These are phyloP conservation scores for Gobio occitaniae DNA, from an alignment of 2,797 vertebrate genomes.

Conservation along the genomic window DNA sequence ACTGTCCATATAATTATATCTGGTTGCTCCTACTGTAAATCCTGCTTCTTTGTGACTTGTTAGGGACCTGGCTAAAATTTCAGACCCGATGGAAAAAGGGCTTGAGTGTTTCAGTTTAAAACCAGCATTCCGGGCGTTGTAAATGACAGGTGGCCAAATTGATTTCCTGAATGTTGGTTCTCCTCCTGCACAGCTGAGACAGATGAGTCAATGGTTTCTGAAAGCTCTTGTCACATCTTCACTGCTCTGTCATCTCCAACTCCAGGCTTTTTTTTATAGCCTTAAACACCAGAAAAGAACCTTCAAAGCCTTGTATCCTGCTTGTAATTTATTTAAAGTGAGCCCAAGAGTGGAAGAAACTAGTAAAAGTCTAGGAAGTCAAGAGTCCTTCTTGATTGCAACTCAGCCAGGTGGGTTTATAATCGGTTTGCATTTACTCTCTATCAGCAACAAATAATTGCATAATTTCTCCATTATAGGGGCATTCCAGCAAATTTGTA, in stretches of 20 bases:
- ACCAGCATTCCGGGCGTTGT: slow-evolving; percentile 31
- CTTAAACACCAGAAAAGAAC: slow-evolving; percentile 30
- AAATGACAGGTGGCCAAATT: slow-evolving; percentile 62
- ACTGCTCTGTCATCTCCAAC: slow-evolving; percentile 60
- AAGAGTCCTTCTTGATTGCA: slow-evolving; percentile 58
- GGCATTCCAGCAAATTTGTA: background rate
- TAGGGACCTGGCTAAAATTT: background rate
- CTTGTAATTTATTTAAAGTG: slow-evolving; percentile 50
- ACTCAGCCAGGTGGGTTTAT: background rate
- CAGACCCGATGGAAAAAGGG: background rate
- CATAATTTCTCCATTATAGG: slow-evolving; percentile 59
- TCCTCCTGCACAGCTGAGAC: slow-evolving; percentile 48
- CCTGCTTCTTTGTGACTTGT: background rate
- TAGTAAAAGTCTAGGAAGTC: background rate
- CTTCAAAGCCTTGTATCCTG: slow-evolving; percentile 35
- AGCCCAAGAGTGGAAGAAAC: background rate
- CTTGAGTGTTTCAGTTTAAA: slow-evolving; percentile 11
- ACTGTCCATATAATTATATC: background rate
- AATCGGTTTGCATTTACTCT: slow-evolving; percentile 64
- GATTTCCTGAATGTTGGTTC: slow-evolving; percentile 49
- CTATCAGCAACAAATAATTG: slow-evolving; percentile 62
- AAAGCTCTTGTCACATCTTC: slow-evolving; percentile 37
- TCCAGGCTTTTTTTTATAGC: slow-evolving; percentile 39
- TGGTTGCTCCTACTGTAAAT: background rate
- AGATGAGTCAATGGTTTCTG: slow-evolving; percentile 39